Base-by-base conservation (phyloP, 1,140 invertebrate species). In the Cotesia glomerata region DNA sequence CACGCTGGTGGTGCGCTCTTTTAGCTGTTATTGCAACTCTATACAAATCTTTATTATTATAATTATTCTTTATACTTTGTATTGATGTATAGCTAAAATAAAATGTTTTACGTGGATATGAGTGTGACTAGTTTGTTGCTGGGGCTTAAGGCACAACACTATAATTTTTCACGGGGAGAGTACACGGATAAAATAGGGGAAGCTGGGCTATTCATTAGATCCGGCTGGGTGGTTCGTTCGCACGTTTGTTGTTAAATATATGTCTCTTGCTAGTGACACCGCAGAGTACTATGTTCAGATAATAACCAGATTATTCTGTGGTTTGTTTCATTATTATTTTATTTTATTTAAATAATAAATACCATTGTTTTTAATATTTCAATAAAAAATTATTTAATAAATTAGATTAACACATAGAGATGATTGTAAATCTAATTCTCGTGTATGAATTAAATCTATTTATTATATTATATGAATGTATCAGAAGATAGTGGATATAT, bases 401-500 rank as follows among this genome's bases (percentile, higher is more conserved):
- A 26, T 26, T 9, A 45, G 39, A 45, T 39, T 39, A 39, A 39
- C 36, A 39, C 36, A 0, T 5, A 5, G 36, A 39, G 36, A 39
- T 39, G 36, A 39, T 45, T 45, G 39, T 39, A 39, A 39, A 39
- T 39, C 5, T 39, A 34, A 26, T 26, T 5, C 5, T 7, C 9
- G 18, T 13, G 71, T 70, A 69, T 69, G 63, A 73, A 74, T 68
- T 26, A 11, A 8, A 11, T 39, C 7, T 39, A 39, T 45, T 9
- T 45, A 45, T 11, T 45, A 77, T 45, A 45, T 45, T 45, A 11
- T 45, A 11, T 45, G 4, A 45, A 45, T 45, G 39, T 78, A 78
- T 74, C 77, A 75, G 78, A 76, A 75, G 79, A 79, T 69, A 71
- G 62, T 78, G 79, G 82, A 81, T 84, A 87, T 84, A 87, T 84